A percentile compares a stretch with the other conserved stretches of the same genome.
Evolutionary conservation across 2,888 invertebrate genomes (phyloP).

Genomic region (Hyppa rectilinea): DNA sequence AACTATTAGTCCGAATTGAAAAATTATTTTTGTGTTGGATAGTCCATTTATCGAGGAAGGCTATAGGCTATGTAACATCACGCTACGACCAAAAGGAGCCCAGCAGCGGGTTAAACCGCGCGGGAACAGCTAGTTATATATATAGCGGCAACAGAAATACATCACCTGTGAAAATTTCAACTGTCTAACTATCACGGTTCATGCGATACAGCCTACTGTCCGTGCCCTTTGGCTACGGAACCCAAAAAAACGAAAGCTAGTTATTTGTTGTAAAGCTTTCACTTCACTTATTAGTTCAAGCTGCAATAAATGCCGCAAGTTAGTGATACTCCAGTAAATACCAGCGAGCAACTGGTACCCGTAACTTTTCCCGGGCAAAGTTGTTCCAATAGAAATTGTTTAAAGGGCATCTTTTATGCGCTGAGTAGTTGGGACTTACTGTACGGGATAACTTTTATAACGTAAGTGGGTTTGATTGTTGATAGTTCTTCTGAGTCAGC

Average conservation of each 20-base stretch:
- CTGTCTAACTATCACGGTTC: too few relatives aligned
- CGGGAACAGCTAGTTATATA: too few relatives aligned
- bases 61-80: too few relatives aligned
- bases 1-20: too few relatives aligned
- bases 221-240: neutral
- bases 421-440: neutral
- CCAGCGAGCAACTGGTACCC: constrained; percentile 14
- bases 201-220: too few relatives aligned
- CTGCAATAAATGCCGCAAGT: constrained; percentile 29
- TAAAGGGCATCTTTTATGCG: constrained; percentile 16
- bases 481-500: too few relatives aligned
- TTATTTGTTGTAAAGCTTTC: neutral
- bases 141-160: too few relatives aligned
- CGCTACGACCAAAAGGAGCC: too few relatives aligned
- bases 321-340: constrained; percentile 11
- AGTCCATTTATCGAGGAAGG: too few relatives aligned
- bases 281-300: constrained; percentile 24
- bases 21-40: too few relatives aligned
- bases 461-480: neutral
- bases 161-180: too few relatives aligned
- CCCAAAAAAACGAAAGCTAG: neutral
- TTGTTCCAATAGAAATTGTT: constrained; percentile 28
- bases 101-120: too few relatives aligned
- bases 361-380: constrained; percentile 32
- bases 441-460: neutral